These are phyloP conservation scores for Chloebia gouldiae DNA, from an alignment of 2,113 vertebrate species.

Conservation along the genomic window DNA sequence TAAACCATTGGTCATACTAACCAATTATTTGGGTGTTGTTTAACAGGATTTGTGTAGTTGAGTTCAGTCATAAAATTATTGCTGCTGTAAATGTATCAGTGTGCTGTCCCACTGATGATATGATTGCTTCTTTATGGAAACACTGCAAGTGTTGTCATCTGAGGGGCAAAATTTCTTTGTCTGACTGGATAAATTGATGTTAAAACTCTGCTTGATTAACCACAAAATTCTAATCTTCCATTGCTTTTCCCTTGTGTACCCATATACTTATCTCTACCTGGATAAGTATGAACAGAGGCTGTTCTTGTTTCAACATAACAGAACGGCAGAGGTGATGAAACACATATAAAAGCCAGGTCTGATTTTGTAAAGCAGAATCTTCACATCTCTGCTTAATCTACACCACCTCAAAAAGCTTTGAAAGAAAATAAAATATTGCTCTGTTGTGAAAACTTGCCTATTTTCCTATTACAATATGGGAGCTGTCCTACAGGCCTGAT, in stretches of 20 bases:
- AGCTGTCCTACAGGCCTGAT: neutral
- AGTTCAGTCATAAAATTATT: neutral
- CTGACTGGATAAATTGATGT: neutral
- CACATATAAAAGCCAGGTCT: neutral
- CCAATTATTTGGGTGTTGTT: neutral
- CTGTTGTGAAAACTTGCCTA: neutral
- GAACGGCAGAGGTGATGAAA: neutral
- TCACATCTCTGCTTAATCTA: neutral
- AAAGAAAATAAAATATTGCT: neutral
- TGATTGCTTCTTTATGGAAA: neutral
- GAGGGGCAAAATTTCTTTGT: neutral
- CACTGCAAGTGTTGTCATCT: neutral
- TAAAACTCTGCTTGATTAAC: neutral
- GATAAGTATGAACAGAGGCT: neutral
- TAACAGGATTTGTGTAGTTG: neutral
- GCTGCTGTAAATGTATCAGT: neutral
- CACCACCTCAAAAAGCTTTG: neutral
- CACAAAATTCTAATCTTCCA: neutral
- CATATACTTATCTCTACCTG: neutral
- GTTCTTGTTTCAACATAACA: neutral
- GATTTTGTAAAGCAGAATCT: neutral
- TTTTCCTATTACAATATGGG: neutral
- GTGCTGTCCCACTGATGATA: neutral
- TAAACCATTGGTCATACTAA: neutral
- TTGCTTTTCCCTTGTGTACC: neutral